Conservation (phyloP, 53 echinoderm and acorn worm genomes). For the Henricia sp. region DNA sequence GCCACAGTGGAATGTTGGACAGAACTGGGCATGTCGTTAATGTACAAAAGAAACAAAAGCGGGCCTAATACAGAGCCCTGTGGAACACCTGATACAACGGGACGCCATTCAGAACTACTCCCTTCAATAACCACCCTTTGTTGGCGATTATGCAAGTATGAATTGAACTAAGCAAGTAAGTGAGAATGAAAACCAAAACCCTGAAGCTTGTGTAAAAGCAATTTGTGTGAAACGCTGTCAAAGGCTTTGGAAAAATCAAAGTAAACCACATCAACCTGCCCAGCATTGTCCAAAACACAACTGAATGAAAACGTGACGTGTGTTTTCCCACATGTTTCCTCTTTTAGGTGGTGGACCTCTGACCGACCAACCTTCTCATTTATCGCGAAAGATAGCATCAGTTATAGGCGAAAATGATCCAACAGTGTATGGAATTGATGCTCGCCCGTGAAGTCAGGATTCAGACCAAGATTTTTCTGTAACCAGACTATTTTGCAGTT, state of each 20-base stretch:
- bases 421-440: slow-evolving; percentile 10
- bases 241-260: no score
- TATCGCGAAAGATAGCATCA: slow-evolving; percentile 15
- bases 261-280: no score
- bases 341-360: slow-evolving; percentile 12
- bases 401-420: slow-evolving; percentile 10
- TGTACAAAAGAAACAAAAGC: slow-evolving; percentile 9
- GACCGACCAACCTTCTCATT: slow-evolving; percentile 12
- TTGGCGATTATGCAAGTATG: no score
- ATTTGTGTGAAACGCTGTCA: no score
- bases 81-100: slow-evolving; percentile 12
- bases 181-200: no score
- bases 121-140: background rate
- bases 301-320: slow-evolving; percentile 6
- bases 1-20: slow-evolving; percentile 21
- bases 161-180: no score
- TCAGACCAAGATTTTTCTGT: no score
- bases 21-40: slow-evolving; percentile 19
- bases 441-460: no score
- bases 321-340: slow-evolving; percentile 4
- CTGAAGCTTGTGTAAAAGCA: no score
- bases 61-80: slow-evolving; percentile 10
- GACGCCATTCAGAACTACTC: background rate
- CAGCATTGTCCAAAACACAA: background rate
- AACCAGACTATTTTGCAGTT: no score